These are phyloP conservation scores for Dendropsophus ebraccatus DNA, from an alignment of 2,113 vertebrate species.

Conservation along the genomic window DNA sequence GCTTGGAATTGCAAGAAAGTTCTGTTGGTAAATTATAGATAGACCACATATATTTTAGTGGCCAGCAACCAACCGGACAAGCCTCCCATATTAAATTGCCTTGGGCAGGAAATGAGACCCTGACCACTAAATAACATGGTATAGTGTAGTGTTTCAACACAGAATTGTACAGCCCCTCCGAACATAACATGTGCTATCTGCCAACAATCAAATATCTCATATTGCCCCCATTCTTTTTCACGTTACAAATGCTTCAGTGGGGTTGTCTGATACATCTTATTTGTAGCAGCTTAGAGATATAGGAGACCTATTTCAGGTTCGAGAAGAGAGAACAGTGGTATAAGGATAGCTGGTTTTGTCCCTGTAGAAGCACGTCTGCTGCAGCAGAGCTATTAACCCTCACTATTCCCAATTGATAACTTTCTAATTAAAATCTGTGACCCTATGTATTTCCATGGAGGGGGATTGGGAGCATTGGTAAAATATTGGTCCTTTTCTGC, in stretches of 20 bases:
- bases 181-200: background rate
- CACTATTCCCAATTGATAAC: no score
- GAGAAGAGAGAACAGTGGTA: no score
- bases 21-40: constrained; percentile 4
- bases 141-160: background rate
- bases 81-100: background rate
- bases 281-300: no score
- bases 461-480: no score
- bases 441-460: no score
- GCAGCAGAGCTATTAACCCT: no score
- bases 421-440: no score
- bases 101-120: background rate
- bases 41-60: background rate
- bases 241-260: background rate
- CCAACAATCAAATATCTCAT: background rate
- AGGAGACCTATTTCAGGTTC: no score
- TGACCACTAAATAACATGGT: background rate
- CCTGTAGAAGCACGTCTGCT: no score
- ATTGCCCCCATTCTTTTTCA: background rate
- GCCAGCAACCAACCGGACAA: background rate
- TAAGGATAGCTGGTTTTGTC: no score
- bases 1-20: background rate
- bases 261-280: background rate
- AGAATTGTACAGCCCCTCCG: background rate
- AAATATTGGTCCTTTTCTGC: no score